Evolutionary conservation across 30 jellyfish, hydroid and myxozoan genomes (phyloP).

Genomic region (Morbakka virulenta): DNA sequence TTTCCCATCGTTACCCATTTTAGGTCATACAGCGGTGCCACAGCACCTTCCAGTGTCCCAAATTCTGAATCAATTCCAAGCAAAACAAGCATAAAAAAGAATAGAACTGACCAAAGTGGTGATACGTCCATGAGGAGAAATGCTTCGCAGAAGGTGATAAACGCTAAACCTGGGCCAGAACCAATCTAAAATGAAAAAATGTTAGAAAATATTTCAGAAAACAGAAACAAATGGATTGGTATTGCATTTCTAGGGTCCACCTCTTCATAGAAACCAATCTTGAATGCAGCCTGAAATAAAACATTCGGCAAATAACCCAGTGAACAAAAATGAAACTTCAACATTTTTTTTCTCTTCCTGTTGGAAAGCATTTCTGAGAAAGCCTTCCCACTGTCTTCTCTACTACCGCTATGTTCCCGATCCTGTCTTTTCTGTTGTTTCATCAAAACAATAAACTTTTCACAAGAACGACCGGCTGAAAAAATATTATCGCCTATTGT

Average conservation of each 20-base stretch:
- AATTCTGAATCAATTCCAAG: slow-evolving; percentile 95
- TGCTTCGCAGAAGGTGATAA: slow-evolving; percentile 94
- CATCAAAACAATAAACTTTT: too few species aligned
- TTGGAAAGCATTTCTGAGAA: too few species aligned
- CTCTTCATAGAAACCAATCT: background rate
- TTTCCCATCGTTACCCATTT: slow-evolving; percentile 89
- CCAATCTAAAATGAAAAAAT: slow-evolving; percentile 36
- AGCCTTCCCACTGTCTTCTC: too few species aligned
- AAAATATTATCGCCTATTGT: too few species aligned
- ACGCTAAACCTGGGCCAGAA: slow-evolving; percentile 98
- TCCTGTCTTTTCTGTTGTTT: too few species aligned
- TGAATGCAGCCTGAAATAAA: background rate
- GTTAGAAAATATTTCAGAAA: too few species aligned
- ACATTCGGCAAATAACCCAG: background rate
- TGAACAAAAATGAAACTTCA: background rate
- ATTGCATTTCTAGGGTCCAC: background rate
- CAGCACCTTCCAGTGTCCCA: slow-evolving; percentile 97
- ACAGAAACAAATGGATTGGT: too few species aligned
- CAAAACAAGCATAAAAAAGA: slow-evolving; percentile 87
- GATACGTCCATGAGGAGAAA: slow-evolving; percentile 95
- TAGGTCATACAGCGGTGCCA: slow-evolving; percentile 92
- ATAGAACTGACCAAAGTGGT: slow-evolving; percentile 94
- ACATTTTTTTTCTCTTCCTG: background rate
- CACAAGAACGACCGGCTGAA: too few species aligned
- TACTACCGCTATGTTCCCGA: too few species aligned